Evolutionary conservation across 64 coral and sea anemone genomes (phyloP).

Genomic region (Platygyra sinensis): DNA sequence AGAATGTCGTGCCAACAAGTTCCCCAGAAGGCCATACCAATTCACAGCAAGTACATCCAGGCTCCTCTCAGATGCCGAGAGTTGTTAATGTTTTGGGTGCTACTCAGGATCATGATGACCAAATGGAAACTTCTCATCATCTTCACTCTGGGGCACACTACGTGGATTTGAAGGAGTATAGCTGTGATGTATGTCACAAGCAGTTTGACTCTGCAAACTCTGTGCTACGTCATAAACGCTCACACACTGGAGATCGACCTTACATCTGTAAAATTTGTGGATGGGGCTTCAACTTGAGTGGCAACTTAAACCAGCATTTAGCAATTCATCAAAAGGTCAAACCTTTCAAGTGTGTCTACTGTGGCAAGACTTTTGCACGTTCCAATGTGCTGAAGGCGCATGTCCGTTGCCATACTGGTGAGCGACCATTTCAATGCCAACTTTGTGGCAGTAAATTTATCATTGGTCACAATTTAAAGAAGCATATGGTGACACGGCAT

Average conservation of each 20-base stretch:
- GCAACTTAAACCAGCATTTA: constrained; percentile 88
- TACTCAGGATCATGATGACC: constrained; percentile 2
- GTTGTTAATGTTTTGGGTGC: constrained; percentile 27
- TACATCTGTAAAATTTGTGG: constrained; percentile 91
- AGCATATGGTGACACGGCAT: constrained; percentile 88
- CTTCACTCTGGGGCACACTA: not conserved
- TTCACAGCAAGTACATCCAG: not conserved
- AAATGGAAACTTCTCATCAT: not conserved
- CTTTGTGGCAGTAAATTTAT: constrained; percentile 92
- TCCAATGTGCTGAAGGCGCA: constrained; percentile 93
- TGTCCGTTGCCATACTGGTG: constrained; percentile 84
- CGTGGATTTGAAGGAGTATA: constrained; percentile 31
- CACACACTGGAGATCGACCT: constrained; percentile 84
- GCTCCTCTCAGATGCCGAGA: constrained; percentile 1
- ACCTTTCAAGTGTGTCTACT: constrained; percentile 91
- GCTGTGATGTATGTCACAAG: constrained; percentile 82
- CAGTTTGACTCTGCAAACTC: constrained; percentile 75
- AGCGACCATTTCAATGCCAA: constrained; percentile 88
- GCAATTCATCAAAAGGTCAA: constrained; percentile 94
- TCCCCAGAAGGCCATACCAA: constrained; percentile 2
- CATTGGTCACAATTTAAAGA: constrained; percentile 89
- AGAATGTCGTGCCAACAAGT: constrained; percentile 23
- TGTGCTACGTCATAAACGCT: constrained; percentile 79
- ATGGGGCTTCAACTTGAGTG: constrained; percentile 87
- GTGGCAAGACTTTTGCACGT: constrained; percentile 88